Base-by-base conservation (phyloP, 64 coral and sea anemone genomes). In the Dendrophyllia cribrosa region DNA sequence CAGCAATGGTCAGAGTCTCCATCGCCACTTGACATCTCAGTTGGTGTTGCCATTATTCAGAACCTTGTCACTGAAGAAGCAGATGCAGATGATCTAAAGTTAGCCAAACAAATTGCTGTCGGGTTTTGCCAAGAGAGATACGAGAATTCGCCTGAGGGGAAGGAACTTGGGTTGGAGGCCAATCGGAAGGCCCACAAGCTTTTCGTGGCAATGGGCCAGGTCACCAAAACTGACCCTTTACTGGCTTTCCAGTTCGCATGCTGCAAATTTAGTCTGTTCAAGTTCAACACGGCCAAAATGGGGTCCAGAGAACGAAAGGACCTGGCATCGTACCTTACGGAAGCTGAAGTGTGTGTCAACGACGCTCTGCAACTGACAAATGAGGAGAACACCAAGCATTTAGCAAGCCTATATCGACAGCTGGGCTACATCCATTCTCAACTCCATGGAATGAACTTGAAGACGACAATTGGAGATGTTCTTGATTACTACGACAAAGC, bases 151-250 rank as follows among this genome's bases (percentile, higher is more conserved):
- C 43, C 16, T 22, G 19, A 68, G 4, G 73, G 62, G 77, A 45
- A 3, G 0, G 0, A 5, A 82, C 0, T 3, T 1, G 4, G 20
- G 24, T 58, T 88, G 19, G 46, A 67, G 16, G 74, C 60, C 20
- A 15, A 66, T 9, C 92, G 75, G 62, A 94, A 94, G 0, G 92
- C 86, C 3, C 46, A 94, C 43, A 63, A 94, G 58, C 63, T 94
- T 17, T 88, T 83, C 71, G 86, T 89, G 73, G 92, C 86, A 58
- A 55, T 94, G 92, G 92, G 92, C n/a, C 4, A 59, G 3, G 81
- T 72, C 21, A 63, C 55, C 23, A 44, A 82, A 1, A 82, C 92
- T 16, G 75, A 86, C 13, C 86, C 66, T 9, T 89, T 51, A 6
- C 44, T 94, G 60, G 63, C 92, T 82, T 94, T 89, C 43, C 76